Base-by-base conservation (phyloP, 2,888 invertebrate species). In the Nemoura dubitans region DNA sequence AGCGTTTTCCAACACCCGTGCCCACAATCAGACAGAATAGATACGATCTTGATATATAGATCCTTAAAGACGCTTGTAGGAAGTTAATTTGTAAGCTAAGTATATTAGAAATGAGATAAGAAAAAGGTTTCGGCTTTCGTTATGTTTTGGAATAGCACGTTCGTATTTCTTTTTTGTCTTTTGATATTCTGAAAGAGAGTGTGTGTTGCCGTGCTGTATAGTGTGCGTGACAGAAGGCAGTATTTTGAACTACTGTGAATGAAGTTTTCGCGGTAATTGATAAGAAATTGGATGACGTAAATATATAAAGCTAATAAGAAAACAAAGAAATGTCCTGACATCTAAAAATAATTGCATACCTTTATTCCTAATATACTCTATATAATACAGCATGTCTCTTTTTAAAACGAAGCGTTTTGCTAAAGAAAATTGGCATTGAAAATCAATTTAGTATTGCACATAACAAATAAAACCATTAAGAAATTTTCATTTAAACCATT, bases 31-130 rank as follows among this genome's bases (percentile, higher is more conserved):
- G 59, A 59, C 59, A 59, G 21, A 3, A 14, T 3, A 10, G 59
- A 59, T 59, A 59, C 59, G 59, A 59, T 59, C 59, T 59, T 59
- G 59, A 59, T 59, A 59, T 59, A 59, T 59, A 59, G 59, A 59
- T 59, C 59, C 59, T 59, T 59, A 59, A 59, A 59, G 59, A 59
- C 59, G 59, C 59, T 21, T 59, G 59, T 59, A 59, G 59, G 10
- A 59, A 59, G 59, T 59, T 59, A 59, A 59, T 59, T 59, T 59
- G 59, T 59, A 59, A 59, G 59, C 59, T 59, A 59, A 59, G 59
- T 59, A 59, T 59, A 59, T 59, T 59, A 59, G 2, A 59, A 59
- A 59, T 21, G 59, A 59, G 59, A 59, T 59, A 59, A 59, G 59
- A 59, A 59, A 36, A 21, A 59, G 59, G 59, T 59, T 59, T 59